Conservation (phyloP, 1,140 invertebrate species). For the Zaprionus gabonicus region DNA sequence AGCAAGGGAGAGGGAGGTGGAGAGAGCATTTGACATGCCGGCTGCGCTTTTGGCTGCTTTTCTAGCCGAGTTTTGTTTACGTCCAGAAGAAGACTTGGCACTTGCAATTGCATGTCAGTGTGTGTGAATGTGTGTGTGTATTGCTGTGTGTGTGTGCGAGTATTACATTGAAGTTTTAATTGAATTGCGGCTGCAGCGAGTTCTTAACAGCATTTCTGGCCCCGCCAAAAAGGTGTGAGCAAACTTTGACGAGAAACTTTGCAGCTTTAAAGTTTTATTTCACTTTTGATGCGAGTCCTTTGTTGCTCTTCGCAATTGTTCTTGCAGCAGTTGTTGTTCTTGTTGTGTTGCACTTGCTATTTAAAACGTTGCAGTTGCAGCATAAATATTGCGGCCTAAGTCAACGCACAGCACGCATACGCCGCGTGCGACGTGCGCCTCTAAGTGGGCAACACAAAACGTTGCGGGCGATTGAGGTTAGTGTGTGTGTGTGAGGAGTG, state of each 20-base stretch:
- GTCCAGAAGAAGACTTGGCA: slow-evolving; percentile 47
- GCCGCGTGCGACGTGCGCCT: slow-evolving; percentile 24
- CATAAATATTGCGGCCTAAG: slow-evolving; percentile 39
- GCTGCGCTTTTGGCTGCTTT: slow-evolving; percentile 57
- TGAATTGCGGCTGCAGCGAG: slow-evolving; percentile 81
- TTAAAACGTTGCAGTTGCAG: slow-evolving; percentile 29
- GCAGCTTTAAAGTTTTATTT: slow-evolving; percentile 65
- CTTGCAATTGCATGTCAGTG: slow-evolving; percentile 45
- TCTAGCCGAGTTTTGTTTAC: slow-evolving; percentile 65
- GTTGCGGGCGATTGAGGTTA: slow-evolving; percentile 35
- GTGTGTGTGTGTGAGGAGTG: slow-evolving; percentile 13
- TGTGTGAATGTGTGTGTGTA: too few species aligned
- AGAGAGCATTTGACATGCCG: slow-evolving; percentile 34
- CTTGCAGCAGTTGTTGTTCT: slow-evolving; percentile 3
- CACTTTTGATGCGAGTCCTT: slow-evolving; percentile 58
- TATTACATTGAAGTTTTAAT: slow-evolving; percentile 81
- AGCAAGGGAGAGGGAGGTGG: not conserved
- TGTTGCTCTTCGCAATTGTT: slow-evolving; percentile 13
- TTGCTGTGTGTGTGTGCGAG: slow-evolving; percentile 40
- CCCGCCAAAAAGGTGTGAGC: slow-evolving; percentile 60
- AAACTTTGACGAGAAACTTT: slow-evolving; percentile 64
- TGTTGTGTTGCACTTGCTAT: slow-evolving; percentile 2
- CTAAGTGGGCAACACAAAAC: slow-evolving; percentile 59
- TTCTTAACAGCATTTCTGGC: slow-evolving; percentile 74
- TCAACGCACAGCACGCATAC: slow-evolving; percentile 18